Base-by-base conservation (phyloP, 2,113 vertebrate genomes). In the Ramphastos sulfuratus region DNA sequence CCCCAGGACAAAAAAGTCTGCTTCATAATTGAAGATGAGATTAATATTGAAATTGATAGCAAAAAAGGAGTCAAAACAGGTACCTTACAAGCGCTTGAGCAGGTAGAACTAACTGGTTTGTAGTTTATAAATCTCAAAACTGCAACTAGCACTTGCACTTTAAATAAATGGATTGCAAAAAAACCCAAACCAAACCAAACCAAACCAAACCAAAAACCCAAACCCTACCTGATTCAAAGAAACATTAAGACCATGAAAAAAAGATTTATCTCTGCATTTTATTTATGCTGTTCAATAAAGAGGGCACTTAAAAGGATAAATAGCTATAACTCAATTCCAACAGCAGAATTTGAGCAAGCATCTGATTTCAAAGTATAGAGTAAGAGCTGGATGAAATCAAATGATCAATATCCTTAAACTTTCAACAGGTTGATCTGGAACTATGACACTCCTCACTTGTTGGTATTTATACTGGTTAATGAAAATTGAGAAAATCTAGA, bases 271-370 rank as follows among this genome's bases (percentile, higher is more conserved):
- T 94, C 67, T 61, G 61, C 23, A 17, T 48, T 89, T 63, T 56
- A 6, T 91, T 94, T 94, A 35, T 46, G 33, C 52, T 91, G 82
- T 69, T 89, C 93, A 94, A 85, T 89, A 89, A 82, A 31, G 56
- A 76, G 55, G 82, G 27, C 63, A 84, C 60, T 94, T 92, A 86
- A 96, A 96, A 92, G 59, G 66, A 74, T 48, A 58, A 80, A 8
- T 19, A 95, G 65, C 14, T 95, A 94, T 92, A 95, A 70, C 59
- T 90, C 96, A 83, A 94, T 76, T 97, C 70, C 94, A 90, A 90
- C 59, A 89, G 33, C 52, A 73, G 76, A 93, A 96, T 89, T 95
- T 80, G 74, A 94, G 66, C 52, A 95, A 93, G 74, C 33, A 92
- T 46, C 48, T 92, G 63, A 95, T 96, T 97, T 96, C 81, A 63